These are phyloP conservation scores for Embidobia sp. DNA, from an alignment of 2,888 invertebrate genomes.

Conservation along the genomic window DNA sequence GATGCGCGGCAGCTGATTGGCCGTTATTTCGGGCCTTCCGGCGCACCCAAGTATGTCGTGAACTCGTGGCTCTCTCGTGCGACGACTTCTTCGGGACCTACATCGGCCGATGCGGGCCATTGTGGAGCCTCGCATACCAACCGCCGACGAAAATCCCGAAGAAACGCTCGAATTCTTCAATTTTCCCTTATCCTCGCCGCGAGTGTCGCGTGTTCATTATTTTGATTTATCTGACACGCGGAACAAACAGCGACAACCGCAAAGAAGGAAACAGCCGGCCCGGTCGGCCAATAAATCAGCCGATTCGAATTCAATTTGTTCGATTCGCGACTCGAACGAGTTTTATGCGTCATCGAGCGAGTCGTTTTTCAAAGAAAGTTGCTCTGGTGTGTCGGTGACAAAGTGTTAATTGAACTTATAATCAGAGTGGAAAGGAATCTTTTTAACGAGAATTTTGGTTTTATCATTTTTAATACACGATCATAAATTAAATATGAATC, in stretches of 20 bases:
- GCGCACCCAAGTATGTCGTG: constrained; percentile 66
- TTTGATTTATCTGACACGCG: constrained; percentile 37
- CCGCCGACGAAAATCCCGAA: constrained; percentile 10
- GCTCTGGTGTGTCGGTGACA: no score
- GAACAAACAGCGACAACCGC: constrained; percentile 29
- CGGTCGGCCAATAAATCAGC: constrained; percentile 30
- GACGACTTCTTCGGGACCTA: constrained; percentile 61
- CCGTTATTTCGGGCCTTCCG: constrained; percentile 66
- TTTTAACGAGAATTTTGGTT: no score
- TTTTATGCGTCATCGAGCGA: no score
- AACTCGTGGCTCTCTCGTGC: constrained; percentile 57
- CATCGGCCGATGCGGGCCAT: constrained; percentile 52
- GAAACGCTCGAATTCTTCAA: neutral
- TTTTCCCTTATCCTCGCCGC: neutral
- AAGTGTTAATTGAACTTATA: no score
- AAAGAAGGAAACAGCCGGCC: constrained; percentile 21
- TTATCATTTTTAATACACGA: no score
- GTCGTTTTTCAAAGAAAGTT: no score
- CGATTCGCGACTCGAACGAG: no score
- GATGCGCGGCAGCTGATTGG: constrained; percentile 49
- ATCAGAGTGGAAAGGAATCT: no score
- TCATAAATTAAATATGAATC: no score
- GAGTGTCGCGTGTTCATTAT: constrained; percentile 10
- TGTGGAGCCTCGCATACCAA: constrained; percentile 6
- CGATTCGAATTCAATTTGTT: constrained; percentile 24